A percentile compares a stretch with the other conserved stretches of the same genome.
These are phyloP conservation scores for Montipora sp. DNA, from an alignment of 64 coral and sea anemone genomes.

Conservation along the genomic window DNA sequence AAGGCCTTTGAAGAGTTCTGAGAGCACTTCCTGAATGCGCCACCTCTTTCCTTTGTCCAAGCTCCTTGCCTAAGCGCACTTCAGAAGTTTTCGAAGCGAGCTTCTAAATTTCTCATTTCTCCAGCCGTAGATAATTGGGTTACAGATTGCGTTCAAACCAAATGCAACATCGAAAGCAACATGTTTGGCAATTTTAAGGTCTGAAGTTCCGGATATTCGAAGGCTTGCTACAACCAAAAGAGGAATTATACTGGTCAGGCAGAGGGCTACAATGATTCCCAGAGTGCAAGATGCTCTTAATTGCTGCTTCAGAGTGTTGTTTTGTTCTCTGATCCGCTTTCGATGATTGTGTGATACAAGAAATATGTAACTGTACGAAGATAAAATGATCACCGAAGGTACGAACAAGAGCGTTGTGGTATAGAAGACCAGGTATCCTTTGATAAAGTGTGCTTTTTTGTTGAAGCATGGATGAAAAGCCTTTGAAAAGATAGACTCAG, in stretches of 20 bases:
- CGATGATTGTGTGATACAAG: neutral
- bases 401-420: neutral
- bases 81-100: neutral
- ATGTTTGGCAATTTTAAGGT: neutral
- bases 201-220: neutral
- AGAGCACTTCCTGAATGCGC: no score
- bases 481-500: neutral
- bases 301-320: neutral
- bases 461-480: neutral
- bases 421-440: neutral
- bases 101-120: slow-evolving; percentile 14
- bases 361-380: neutral
- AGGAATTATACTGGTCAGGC: slow-evolving; percentile 6
- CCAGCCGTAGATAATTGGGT: slow-evolving; percentile 17
- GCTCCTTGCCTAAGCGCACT: neutral
- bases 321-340: neutral
- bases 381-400: neutral
- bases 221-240: slow-evolving; percentile 4
- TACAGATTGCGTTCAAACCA: neutral
- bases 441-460: neutral
- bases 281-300: slow-evolving; percentile 6
- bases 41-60: no score
- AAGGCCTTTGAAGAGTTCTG: no score
- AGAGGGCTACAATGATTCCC: neutral
- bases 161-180: neutral